These are phyloP conservation scores for Mus spicilegus DNA, from an alignment of 2,113 vertebrate species.

Conservation along the genomic window DNA sequence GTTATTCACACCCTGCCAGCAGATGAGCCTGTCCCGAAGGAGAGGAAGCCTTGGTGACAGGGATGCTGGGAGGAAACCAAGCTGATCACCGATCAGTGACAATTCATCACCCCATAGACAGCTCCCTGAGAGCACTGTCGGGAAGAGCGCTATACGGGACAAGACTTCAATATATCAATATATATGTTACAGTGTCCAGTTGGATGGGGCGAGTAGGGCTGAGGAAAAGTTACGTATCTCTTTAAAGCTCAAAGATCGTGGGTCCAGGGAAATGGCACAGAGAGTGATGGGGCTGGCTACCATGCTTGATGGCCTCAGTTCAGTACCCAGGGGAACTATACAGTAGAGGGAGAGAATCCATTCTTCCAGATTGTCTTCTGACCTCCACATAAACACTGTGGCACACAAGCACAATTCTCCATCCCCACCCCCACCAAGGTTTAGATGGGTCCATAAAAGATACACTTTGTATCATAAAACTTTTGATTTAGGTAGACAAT, in stretches of 20 bases:
- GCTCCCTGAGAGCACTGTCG: background rate
- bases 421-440: background rate
- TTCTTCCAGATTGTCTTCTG: background rate
- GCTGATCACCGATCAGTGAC: background rate
- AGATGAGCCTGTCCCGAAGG: conserved; percentile 36
- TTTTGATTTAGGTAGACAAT: background rate
- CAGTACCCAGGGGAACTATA: background rate
- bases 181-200: background rate
- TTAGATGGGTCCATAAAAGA: background rate
- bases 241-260: conserved; percentile 29
- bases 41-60: conserved; percentile 5
- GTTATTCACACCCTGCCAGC: conserved; percentile 61
- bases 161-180: background rate
- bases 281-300: too few relatives aligned
- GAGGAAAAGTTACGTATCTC: background rate
- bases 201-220: background rate
- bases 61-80: background rate
- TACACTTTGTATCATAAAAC: background rate
- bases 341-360: background rate
- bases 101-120: background rate
- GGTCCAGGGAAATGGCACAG: too few relatives aligned
- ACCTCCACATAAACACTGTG: background rate
- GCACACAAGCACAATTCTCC: background rate
- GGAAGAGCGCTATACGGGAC: background rate
- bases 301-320: background rate